phyloP scores from a whole-genome alignment of 2,113 vertebrate species.

The Tapirus terrestris region DNA sequence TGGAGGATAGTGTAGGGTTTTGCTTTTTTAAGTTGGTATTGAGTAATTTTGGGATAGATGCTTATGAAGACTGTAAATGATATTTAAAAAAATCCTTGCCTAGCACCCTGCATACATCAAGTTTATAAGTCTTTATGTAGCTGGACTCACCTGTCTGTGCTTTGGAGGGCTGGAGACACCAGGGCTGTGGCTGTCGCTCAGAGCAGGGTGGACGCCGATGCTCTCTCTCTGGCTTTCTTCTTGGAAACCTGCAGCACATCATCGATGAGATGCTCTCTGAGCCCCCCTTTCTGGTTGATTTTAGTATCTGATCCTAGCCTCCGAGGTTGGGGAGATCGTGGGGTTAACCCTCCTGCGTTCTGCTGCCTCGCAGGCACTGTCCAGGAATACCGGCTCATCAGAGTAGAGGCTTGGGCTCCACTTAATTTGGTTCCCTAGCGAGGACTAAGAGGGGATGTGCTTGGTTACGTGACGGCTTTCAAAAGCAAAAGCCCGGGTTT shows the following conservation, averaged over 20 bases:
- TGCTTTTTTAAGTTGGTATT: background rate
- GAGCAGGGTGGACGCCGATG: background rate
- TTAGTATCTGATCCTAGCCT: background rate
- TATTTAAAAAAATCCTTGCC: background rate
- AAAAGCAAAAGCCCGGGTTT: background rate
- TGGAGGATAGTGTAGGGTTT: background rate
- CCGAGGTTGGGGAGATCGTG: background rate
- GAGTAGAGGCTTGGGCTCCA: background rate
- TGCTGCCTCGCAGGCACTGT: background rate
- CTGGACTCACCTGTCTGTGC: background rate
- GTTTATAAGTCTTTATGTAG: background rate
- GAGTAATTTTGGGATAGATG: conserved; percentile 43
- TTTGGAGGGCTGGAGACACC: background rate
- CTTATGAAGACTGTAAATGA: conserved; percentile 21
- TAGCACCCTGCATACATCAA: background rate
- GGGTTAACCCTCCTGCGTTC: background rate
- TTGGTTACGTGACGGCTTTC: background rate
- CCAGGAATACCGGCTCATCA: accelerated
- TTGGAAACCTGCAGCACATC: background rate
- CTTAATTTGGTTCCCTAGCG: background rate
- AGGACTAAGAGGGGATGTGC: background rate
- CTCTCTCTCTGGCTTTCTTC: background rate
- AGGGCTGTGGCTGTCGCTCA: background rate
- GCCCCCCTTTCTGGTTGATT: background rate
- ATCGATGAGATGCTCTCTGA: background rate